Conservation (phyloP, 2,113 vertebrate species). For the Rhynchomys soricoides region DNA sequence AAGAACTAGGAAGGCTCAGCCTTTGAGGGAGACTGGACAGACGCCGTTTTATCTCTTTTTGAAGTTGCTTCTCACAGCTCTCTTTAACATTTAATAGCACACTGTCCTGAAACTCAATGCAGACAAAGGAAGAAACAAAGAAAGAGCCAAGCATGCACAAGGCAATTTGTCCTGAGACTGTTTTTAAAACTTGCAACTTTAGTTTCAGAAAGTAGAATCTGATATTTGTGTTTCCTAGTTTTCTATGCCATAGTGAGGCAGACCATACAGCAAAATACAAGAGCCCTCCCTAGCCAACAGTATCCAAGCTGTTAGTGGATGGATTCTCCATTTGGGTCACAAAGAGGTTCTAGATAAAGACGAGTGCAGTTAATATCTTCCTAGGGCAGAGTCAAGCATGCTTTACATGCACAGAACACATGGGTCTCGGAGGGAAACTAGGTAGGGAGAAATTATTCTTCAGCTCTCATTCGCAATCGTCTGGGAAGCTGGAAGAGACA, state of each 20-base stretch:
- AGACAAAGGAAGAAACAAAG: not conserved
- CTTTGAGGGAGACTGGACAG: not conserved
- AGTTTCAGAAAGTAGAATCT: not conserved
- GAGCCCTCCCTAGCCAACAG: not conserved
- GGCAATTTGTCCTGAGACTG: not conserved
- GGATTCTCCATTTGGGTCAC: not conserved
- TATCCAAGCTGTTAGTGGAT: not conserved
- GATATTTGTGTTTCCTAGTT: not conserved
- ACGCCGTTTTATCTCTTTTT: not conserved
- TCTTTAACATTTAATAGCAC: not conserved
- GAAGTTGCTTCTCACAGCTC: not conserved
- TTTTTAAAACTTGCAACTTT: not conserved
- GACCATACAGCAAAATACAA: not conserved
- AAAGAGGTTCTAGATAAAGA: constrained; percentile 47
- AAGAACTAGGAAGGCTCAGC: not conserved
- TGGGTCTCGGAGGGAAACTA: not conserved
- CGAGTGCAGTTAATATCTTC: not conserved
- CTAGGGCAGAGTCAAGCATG: not conserved
- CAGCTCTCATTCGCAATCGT: not conserved
- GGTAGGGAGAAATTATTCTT: constrained; percentile 4
- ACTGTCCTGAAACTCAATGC: not conserved
- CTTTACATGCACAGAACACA: constrained; percentile 9
- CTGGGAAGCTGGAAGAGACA: constrained; percentile 18
- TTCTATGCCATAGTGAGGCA: not conserved
- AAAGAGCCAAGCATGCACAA: not conserved